A percentile compares a stretch with the other conserved stretches of the same genome.
These are phyloP conservation scores for Lasioglossum leucozonium DNA, from an alignment of 2,888 invertebrate genomes.

Conservation along the genomic window DNA sequence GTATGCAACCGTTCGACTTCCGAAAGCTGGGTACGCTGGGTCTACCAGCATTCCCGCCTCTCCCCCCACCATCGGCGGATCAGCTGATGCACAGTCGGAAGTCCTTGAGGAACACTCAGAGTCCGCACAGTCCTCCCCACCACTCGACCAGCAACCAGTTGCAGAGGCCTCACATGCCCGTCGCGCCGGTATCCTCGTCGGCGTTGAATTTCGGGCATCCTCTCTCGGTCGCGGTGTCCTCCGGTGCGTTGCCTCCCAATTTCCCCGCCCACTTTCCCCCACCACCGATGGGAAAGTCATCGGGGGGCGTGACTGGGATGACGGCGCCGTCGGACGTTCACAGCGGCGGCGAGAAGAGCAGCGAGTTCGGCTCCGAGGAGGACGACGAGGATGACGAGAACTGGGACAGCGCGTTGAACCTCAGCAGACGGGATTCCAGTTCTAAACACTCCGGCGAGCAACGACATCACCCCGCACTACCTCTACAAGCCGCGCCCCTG, in stretches of 20 bases:
- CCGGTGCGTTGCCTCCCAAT: conserved; percentile 80
- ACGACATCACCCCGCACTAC: conserved; percentile 66
- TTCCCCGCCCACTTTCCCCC: conserved; percentile 81
- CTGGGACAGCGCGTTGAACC: conserved; percentile 88
- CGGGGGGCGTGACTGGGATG: conserved; percentile 67
- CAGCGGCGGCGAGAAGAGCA: conserved; percentile 84
- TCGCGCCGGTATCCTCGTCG: conserved; percentile 80
- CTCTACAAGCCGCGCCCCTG: conserved; percentile 80
- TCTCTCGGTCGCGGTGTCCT: conserved; percentile 80
- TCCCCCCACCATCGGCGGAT: conserved; percentile 77
- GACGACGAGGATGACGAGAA: conserved; percentile 88
- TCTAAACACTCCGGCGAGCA: conserved; percentile 70
- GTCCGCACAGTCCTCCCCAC: conserved; percentile 81
- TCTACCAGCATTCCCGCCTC: conserved; percentile 86
- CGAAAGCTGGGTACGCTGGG: conserved; percentile 90
- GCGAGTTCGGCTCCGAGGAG: conserved; percentile 86
- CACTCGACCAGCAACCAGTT: conserved; percentile 76
- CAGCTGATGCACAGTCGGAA: conserved; percentile 75
- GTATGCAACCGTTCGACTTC: conserved; percentile 98
- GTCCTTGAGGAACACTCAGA: conserved; percentile 78
- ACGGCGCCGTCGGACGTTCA: conserved; percentile 75
- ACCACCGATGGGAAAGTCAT: conserved; percentile 78
- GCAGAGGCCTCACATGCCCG: conserved; percentile 79
- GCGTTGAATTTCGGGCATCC: conserved; percentile 80
- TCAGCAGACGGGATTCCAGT: conserved; percentile 86